Evolutionary conservation across 2,888 invertebrate genomes (phyloP).

Genomic region (Drosophila borealis): DNA sequence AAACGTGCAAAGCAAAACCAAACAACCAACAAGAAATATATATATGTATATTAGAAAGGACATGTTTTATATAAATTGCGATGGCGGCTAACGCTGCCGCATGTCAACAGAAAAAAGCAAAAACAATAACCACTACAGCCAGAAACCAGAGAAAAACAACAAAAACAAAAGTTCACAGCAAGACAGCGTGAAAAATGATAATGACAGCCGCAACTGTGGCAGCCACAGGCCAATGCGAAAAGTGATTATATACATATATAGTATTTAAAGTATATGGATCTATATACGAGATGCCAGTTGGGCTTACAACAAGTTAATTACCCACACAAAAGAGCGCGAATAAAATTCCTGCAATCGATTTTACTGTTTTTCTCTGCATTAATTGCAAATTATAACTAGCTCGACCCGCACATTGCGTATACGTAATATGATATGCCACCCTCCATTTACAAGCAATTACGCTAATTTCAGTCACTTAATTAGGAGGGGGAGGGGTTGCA

Average conservation of each 20-base stretch:
- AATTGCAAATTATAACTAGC: slow-evolving; percentile 42
- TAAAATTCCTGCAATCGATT: slow-evolving; percentile 48
- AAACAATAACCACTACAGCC: slow-evolving; percentile 32
- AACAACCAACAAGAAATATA: slow-evolving; percentile 1
- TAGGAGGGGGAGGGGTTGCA: slow-evolving; percentile 35
- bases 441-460: slow-evolving; percentile 65
- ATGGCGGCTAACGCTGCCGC: slow-evolving; percentile 28
- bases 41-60: background rate
- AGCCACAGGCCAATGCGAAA: slow-evolving; percentile 61
- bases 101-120: slow-evolving; percentile 42
- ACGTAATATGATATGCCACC: slow-evolving; percentile 36
- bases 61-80: background rate
- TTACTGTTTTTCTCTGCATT: slow-evolving; percentile 34
- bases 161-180: slow-evolving; percentile 24
- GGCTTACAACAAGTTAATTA: slow-evolving; percentile 56
- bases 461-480: slow-evolving; percentile 71
- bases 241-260: slow-evolving; percentile 59
- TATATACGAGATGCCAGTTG: slow-evolving; percentile 14
- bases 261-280: slow-evolving; percentile 18
- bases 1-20: slow-evolving; percentile 12
- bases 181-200: slow-evolving; percentile 72
- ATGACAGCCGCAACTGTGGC: slow-evolving; percentile 60
- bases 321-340: slow-evolving; percentile 44
- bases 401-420: slow-evolving; percentile 43
- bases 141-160: slow-evolving; percentile 25